These are phyloP conservation scores for Hippocampus comes DNA, from an alignment of 2,113 vertebrate genomes.

Conservation along the genomic window DNA sequence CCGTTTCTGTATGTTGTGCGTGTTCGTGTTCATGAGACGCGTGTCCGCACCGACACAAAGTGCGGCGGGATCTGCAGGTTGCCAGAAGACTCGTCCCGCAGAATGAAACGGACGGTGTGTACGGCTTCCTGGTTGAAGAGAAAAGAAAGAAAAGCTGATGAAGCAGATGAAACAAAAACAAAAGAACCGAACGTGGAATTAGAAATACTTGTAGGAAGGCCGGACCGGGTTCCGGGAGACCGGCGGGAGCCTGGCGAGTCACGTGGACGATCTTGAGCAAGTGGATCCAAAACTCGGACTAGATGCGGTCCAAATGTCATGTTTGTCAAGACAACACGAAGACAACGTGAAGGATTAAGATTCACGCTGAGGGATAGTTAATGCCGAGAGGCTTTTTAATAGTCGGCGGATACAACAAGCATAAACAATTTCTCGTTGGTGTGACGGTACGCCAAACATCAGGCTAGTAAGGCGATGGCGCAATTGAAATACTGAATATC, in stretches of 20 bases:
- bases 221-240: slow-evolving; percentile 28
- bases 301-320: background rate
- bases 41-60: slow-evolving; percentile 37
- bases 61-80: slow-evolving; percentile 39
- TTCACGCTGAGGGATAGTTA: no score
- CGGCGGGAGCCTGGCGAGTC: background rate
- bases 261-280: slow-evolving; percentile 42
- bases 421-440: no score
- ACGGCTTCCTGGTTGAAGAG: slow-evolving; percentile 31
- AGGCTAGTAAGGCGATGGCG: no score
- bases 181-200: background rate
- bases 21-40: background rate
- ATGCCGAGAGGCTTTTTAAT: no score
- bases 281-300: slow-evolving; percentile 57
- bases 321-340: background rate
- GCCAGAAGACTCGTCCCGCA: background rate
- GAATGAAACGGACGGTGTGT: slow-evolving; percentile 8
- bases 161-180: background rate
- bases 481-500: no score
- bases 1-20: background rate
- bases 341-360: background rate
- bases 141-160: background rate
- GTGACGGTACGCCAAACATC: no score
- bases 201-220: slow-evolving; percentile 45
- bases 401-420: no score